Conservation (phyloP, 2,797 vertebrate species). For the Clamator glandarius region DNA sequence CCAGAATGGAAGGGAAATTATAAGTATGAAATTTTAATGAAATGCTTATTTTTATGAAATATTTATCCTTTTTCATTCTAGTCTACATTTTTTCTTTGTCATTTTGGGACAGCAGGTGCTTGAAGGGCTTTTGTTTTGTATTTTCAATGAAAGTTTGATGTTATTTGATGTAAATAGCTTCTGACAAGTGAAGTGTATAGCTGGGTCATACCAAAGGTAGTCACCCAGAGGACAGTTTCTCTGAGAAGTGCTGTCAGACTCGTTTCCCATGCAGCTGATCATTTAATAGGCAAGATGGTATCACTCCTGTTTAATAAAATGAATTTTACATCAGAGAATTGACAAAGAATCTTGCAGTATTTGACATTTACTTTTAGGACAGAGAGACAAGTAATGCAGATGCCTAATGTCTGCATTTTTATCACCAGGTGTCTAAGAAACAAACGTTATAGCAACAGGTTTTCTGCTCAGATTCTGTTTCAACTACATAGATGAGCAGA, state of each 20-base stretch:
- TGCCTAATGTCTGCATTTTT: background rate
- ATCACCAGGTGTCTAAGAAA: background rate
- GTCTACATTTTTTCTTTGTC: constrained; percentile 10
- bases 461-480: background rate
- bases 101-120: constrained; percentile 29
- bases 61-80: constrained; percentile 44
- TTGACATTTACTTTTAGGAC: constrained; percentile 8
- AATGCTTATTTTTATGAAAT: constrained; percentile 60
- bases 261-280: background rate
- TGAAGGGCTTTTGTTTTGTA: constrained; percentile 24
- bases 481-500: background rate
- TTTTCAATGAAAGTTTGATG: constrained; percentile 21
- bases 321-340: background rate
- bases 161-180: constrained; percentile 42
- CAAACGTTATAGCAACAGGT: background rate
- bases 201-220: constrained; percentile 49
- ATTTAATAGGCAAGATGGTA: constrained; percentile 7
- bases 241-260: constrained; percentile 21
- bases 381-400: background rate
- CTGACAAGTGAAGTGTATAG: constrained; percentile 2
- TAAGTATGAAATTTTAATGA: constrained; percentile 49
- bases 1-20: constrained; percentile 8
- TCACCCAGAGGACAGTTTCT: constrained; percentile 36
- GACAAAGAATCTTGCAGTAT: background rate
- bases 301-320: constrained; percentile 19